Conservation (phyloP, 2,888 invertebrate genomes). For the Orgyia antiqua region DNA sequence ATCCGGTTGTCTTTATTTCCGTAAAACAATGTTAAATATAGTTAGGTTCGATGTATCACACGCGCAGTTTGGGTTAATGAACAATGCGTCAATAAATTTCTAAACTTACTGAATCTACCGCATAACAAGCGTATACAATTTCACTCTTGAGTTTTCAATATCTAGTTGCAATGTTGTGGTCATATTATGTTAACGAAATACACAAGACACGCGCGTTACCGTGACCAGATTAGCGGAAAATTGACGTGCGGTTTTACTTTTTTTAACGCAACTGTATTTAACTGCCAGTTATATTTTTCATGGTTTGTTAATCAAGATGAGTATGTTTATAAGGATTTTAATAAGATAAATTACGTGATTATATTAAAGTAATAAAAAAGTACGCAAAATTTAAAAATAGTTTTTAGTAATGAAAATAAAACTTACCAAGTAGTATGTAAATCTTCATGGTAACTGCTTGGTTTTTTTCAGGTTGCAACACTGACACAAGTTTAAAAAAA, state of each 20-base stretch:
- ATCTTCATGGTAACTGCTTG: conserved; percentile 53
- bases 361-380: not conserved
- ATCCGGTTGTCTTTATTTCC: conserved; percentile 18
- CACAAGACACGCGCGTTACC: conserved; percentile 1
- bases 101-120: conserved; percentile 13
- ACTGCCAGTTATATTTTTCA: conserved; percentile 18
- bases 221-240: conserved; percentile 21
- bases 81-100: conserved; percentile 15
- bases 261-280: conserved; percentile 2
- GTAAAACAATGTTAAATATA: conserved; percentile 15
- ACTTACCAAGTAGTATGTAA: conserved; percentile 62
- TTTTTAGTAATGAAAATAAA: conserved; percentile 11
- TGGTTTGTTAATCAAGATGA: conserved; percentile 18
- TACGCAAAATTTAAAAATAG: not conserved
- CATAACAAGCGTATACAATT: conserved; percentile 10
- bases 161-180: conserved; percentile 5
- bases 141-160: conserved; percentile 10
- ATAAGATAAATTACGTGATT: not conserved
- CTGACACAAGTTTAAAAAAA: conserved; percentile 46
- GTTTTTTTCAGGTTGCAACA: conserved; percentile 42
- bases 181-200: conserved; percentile 9
- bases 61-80: conserved; percentile 3
- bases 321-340: conserved; percentile 8
- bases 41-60: conserved; percentile 6
- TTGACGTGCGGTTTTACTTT: conserved; percentile 13